phyloP scores from a whole-genome alignment of 2,797 vertebrate species.

The Lutjanus argentimaculatus region DNA sequence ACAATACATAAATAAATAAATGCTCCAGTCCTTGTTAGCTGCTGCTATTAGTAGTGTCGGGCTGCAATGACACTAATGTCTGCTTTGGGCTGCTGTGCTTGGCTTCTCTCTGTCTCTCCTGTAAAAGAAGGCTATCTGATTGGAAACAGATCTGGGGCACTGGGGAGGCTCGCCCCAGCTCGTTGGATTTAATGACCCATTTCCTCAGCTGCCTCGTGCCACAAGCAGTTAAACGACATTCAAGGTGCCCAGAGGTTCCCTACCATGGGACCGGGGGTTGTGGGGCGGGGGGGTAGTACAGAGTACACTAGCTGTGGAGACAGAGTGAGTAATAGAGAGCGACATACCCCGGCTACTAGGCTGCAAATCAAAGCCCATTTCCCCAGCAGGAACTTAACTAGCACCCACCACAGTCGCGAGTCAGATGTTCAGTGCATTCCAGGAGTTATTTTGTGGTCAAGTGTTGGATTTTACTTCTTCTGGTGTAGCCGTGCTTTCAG shows the following conservation, averaged over 20 bases:
- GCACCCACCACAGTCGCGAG: slow-evolving; percentile 58
- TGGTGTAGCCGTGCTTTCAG: not conserved
- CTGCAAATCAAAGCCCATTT: slow-evolving; percentile 79
- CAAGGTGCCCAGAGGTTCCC: slow-evolving; percentile 88
- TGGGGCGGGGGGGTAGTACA: slow-evolving; percentile 41
- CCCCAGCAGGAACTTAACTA: slow-evolving; percentile 77
- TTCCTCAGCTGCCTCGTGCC: slow-evolving; percentile 88
- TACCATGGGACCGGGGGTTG: slow-evolving; percentile 59
- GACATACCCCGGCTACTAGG: slow-evolving; percentile 68
- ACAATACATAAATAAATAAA: slow-evolving; percentile 63
- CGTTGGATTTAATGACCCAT: slow-evolving; percentile 90
- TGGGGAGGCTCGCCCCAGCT: slow-evolving; percentile 84
- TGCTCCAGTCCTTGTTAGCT: slow-evolving; percentile 66
- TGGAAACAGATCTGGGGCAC: slow-evolving; percentile 88
- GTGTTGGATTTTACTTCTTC: slow-evolving; percentile 36
- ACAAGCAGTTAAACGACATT: slow-evolving; percentile 89
- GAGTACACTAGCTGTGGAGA: slow-evolving; percentile 68
- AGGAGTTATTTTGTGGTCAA: slow-evolving; percentile 42
- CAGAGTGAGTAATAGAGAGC: slow-evolving; percentile 76
- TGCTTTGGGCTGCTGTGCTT: slow-evolving; percentile 68
- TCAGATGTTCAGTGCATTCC: slow-evolving; percentile 59
- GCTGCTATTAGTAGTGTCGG: slow-evolving; percentile 62
- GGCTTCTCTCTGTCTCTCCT: slow-evolving; percentile 70
- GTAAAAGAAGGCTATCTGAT: slow-evolving; percentile 88
- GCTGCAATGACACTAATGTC: slow-evolving; percentile 71